Evolutionary conservation across 2,888 invertebrate genomes (phyloP).

Genomic region (Acanthosoma haemorrhoidale): DNA sequence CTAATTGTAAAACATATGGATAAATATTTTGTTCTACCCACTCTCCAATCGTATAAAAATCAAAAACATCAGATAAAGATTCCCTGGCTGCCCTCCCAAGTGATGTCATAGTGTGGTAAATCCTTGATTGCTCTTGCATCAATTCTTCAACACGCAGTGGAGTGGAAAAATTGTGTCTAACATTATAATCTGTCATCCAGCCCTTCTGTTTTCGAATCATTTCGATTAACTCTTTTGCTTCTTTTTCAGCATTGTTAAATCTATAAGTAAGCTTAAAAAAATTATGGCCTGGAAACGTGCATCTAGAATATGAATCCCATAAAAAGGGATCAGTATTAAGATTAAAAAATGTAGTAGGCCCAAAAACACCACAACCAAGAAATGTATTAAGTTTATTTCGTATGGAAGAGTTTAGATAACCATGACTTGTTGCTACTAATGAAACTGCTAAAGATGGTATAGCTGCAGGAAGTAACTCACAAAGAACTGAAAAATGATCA

Average conservation of each 20-base stretch:
- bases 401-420: conserved; percentile 56
- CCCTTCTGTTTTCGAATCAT: conserved; percentile 39
- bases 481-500: conserved; percentile 64
- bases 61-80: conserved; percentile 55
- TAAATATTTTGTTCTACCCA: conserved; percentile 63
- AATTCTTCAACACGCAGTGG: conserved; percentile 60
- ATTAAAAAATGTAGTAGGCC: conserved; percentile 44
- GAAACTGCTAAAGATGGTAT: conserved; percentile 60
- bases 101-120: conserved; percentile 55
- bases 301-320: conserved; percentile 57
- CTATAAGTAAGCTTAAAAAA: conserved; percentile 51
- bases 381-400: conserved; percentile 49
- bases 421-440: conserved; percentile 55
- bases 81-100: conserved; percentile 54
- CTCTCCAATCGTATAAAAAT: conserved; percentile 57
- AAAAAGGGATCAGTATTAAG: conserved; percentile 57
- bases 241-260: conserved; percentile 47
- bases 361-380: conserved; percentile 52
- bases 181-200: conserved; percentile 67
- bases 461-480: conserved; percentile 61
- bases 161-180: conserved; percentile 62
- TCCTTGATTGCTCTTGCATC: conserved; percentile 52
- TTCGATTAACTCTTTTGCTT: conserved; percentile 42
- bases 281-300: conserved; percentile 60
- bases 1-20: conserved; percentile 51